Base-by-base conservation (phyloP, 2,113 vertebrate genomes). In the Panurus biarmicus region DNA sequence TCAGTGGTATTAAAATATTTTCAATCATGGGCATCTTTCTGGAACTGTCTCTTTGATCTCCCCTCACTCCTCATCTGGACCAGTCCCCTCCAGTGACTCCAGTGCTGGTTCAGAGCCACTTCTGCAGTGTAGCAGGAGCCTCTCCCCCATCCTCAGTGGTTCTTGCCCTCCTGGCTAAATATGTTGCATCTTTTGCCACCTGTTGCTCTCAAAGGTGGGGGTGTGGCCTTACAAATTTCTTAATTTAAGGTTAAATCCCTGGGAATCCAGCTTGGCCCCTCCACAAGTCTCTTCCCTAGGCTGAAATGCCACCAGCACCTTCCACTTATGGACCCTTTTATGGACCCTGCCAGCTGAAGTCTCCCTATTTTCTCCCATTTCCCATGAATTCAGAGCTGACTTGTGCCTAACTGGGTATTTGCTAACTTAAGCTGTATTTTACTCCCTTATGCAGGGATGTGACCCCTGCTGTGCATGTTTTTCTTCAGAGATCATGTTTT, bases 1-100 rank as follows among this genome's bases (percentile, higher is more conserved):
- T 62, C 5, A 0, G 23, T 56, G 64, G 9, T 75, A 96, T 96
- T 97, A 96, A 96, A 97, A 45, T 71, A 64, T 79, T 91, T 85
- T 78, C 38, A 14, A 15, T 72, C 23, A 13, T 20, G 40, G n/a
- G 24, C 28, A 42, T 53, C 65, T 48, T 73, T 64, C 62, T 88
- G 22, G 79, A 81, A 17, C 24, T 13, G 1, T 58, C 51, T 93
- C 69, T 78, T 93, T 80, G 38, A 60, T 67, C 12, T 35, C 13
- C 60, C 2, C 6, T 47, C 22, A 42, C 22, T 29, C 33, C 62
- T 44, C 36, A 18, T 3, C 28, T 12, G 35, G 23, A 47, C 65
- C 17, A 5, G 28, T 10, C 21, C 15, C 21, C 10, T 9, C 25
- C 10, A 35, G 40, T 6, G 21, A 1, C 25, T 38, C 25, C 42